Percentiles rank a stretch among this genome's conserved stretches.
These are phyloP conservation scores for Xiphydria camelus DNA, from an alignment of 2,888 invertebrate species.

Conservation along the genomic window DNA sequence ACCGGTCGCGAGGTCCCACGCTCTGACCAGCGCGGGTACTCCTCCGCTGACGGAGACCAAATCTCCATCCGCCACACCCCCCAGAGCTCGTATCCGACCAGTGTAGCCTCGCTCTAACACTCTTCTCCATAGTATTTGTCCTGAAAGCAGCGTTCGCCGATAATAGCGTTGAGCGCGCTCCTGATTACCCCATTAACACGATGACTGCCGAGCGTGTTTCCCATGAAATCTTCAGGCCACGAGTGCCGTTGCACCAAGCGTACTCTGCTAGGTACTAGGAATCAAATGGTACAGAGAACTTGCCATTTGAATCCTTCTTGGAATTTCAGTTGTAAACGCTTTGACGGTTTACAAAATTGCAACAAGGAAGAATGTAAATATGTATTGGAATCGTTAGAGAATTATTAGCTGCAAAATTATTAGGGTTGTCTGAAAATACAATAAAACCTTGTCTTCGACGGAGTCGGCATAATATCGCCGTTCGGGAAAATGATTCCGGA, in stretches of 20 bases:
- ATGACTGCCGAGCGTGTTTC: too few species aligned
- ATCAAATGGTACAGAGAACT: slow-evolving; percentile 12
- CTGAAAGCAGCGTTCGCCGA: too few species aligned
- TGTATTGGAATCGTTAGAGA: slow-evolving; percentile 13
- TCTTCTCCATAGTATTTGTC: slow-evolving; percentile 81
- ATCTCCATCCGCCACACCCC: slow-evolving; percentile 67
- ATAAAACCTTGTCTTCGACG: slow-evolving; percentile 7
- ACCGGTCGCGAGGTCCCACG: slow-evolving; percentile 79
- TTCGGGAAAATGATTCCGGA: slow-evolving; percentile 14
- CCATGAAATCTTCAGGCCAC: too few species aligned
- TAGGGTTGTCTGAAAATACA: slow-evolving; percentile 10
- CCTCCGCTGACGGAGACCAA: slow-evolving; percentile 77
- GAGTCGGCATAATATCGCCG: slow-evolving; percentile 11
- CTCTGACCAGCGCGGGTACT: slow-evolving; percentile 73
- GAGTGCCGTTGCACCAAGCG: too few species aligned
- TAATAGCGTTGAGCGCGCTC: too few species aligned
- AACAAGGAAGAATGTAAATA: slow-evolving; percentile 10
- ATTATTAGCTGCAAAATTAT: slow-evolving; percentile 12
- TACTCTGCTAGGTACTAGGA: too few species aligned
- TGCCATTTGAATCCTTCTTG: slow-evolving; percentile 11
- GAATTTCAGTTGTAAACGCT: slow-evolving; percentile 13
- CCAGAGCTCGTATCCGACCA: slow-evolving; percentile 69
- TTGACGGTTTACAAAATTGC: slow-evolving; percentile 12
- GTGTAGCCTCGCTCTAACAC: slow-evolving; percentile 70
- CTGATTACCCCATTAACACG: too few species aligned